These are phyloP conservation scores for Melinopterus prodromus DNA, from an alignment of 2,888 invertebrate genomes.

Conservation along the genomic window DNA sequence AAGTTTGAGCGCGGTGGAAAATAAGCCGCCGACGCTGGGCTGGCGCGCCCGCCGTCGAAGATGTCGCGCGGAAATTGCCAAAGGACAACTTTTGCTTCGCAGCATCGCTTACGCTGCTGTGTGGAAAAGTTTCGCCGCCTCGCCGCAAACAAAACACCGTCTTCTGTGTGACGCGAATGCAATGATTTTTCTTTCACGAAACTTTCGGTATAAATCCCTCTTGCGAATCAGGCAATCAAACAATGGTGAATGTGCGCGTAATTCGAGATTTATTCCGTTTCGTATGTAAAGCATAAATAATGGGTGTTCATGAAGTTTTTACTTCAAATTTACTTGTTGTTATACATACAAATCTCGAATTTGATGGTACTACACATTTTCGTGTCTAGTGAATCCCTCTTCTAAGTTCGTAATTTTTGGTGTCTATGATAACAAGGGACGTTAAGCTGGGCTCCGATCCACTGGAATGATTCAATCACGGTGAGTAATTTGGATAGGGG, in stretches of 20 bases:
- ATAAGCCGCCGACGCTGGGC: background rate
- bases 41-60: background rate
- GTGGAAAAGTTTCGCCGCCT: background rate
- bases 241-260: background rate
- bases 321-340: no score
- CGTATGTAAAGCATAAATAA: no score
- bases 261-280: no score
- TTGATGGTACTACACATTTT: no score
- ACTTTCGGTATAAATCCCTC: conserved; percentile 4
- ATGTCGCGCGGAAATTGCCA: conserved; percentile 17
- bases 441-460: no score
- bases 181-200: background rate
- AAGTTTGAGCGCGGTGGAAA: conserved; percentile 13
- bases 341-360: no score
- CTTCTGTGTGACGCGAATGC: background rate
- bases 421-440: no score
- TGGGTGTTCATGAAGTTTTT: no score
- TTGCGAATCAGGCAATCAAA: background rate
- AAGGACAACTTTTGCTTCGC: background rate
- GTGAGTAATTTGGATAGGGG: no score
- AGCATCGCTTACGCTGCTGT: background rate
- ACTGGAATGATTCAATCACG: no score
- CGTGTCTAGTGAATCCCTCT: no score
- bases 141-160: background rate
- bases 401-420: no score